Percentiles rank a stretch among this genome's conserved stretches.
These are phyloP conservation scores for Oryctolagus cuniculus DNA, from an alignment of 2,113 vertebrate genomes.

Conservation along the genomic window mOryCun1.1 NC_091453.1:24467001-24467500, in stretches of 20 bases:
- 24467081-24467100: neutral
- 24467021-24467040: neutral
- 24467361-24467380: neutral
- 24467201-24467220: neutral
- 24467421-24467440: neutral
- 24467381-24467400: neutral
- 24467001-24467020: neutral
- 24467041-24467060: neutral
- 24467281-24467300: neutral
- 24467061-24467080: slow-evolving; percentile 37
- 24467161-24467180: neutral
- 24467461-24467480: neutral
- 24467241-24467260: neutral
- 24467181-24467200: neutral
- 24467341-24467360: neutral
- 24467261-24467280: neutral
- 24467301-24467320: neutral
- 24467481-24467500: neutral
- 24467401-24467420: neutral
- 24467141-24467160: neutral
- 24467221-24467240: neutral
- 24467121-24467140: neutral
- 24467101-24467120: neutral
- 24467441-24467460: neutral
- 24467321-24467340: neutral